Conservation (phyloP, 2,797 vertebrate genomes). For the Sylvilagus floridanus region DNA sequence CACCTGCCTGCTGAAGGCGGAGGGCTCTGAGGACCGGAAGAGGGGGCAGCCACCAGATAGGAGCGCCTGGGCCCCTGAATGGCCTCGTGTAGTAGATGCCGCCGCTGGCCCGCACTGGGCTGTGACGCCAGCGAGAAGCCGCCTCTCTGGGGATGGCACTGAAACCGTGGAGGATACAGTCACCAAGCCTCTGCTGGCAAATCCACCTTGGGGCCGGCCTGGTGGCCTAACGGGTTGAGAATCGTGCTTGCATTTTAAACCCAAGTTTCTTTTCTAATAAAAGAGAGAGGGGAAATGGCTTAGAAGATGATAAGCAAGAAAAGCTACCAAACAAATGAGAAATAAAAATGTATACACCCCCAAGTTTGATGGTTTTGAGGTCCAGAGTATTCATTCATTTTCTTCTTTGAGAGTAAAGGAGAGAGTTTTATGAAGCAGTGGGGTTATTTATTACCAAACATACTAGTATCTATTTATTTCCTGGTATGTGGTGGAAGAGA, state of each 20-base stretch:
- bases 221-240: neutral
- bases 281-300: neutral
- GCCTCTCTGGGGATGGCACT: too few relatives aligned
- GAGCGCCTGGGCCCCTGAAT: neutral
- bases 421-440: neutral
- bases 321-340: neutral
- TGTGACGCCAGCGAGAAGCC: too few relatives aligned
- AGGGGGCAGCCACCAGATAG: neutral
- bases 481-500: accelerated
- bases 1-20: accelerated
- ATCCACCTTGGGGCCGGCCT: too few relatives aligned
- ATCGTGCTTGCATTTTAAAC: neutral
- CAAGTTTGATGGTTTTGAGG: neutral
- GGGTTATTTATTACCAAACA: accelerated
- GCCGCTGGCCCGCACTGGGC: neutral
- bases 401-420: neutral
- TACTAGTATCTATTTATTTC: accelerated
- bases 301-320: neutral
- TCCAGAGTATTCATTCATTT: neutral
- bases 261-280: neutral
- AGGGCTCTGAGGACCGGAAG: neutral
- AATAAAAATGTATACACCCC: accelerated
- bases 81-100: neutral
- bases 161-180: too few relatives aligned
- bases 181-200: neutral